phyloP scores from a whole-genome alignment of 2,113 vertebrate species.

The Elanoides forficatus region DNA sequence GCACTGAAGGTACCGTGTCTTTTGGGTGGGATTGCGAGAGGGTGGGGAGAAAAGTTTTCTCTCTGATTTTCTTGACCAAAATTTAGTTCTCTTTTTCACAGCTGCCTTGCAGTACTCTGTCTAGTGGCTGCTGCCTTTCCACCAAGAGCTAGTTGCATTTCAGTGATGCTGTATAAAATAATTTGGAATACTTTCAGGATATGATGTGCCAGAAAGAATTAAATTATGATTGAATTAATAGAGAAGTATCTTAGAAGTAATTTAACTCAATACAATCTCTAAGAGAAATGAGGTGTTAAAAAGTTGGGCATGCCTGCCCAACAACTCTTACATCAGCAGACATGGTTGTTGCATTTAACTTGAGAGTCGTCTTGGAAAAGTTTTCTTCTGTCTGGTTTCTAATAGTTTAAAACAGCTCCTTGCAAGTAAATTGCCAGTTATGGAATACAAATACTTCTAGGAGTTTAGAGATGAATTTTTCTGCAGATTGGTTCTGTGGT shows the following conservation, averaged over 20 bases:
- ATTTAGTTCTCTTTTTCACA: background rate
- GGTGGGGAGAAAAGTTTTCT: background rate
- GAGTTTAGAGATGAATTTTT: slow-evolving; percentile 26
- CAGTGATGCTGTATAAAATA: background rate
- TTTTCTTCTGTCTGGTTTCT: background rate
- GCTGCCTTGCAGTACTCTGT: background rate
- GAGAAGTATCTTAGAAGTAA: background rate
- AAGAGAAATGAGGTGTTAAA: background rate
- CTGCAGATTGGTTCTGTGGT: slow-evolving; percentile 50
- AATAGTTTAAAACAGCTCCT: background rate
- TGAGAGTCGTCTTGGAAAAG: background rate
- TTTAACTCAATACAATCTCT: background rate
- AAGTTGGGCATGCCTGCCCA: background rate
- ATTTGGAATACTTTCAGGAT: background rate
- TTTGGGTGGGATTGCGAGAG: background rate
- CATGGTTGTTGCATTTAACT: background rate
- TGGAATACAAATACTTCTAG: slow-evolving; percentile 11
- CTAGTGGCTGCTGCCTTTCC: background rate
- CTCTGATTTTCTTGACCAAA: background rate
- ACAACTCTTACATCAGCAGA: background rate
- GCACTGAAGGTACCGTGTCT: background rate
- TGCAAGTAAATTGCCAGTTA: background rate
- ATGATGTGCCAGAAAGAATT: background rate
- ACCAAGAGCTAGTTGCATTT: background rate
- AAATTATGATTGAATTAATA: background rate